Base-by-base conservation (phyloP, 2,888 invertebrate species). In the Caenorhabditis becei region DNA sequence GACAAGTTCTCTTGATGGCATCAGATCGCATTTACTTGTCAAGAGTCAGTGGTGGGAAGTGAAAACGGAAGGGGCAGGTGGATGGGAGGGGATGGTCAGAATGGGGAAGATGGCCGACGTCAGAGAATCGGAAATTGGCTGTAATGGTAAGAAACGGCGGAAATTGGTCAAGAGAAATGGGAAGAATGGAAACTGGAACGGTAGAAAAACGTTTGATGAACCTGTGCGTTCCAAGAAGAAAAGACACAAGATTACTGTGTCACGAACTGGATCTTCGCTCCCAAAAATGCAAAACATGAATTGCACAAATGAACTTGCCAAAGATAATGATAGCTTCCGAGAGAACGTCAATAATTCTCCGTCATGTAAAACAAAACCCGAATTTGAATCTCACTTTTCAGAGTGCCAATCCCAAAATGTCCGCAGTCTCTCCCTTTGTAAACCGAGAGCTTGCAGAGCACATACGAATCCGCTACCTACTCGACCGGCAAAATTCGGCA, bases 401-500 rank as follows among this genome's bases (percentile, higher is more conserved):
- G 44, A 53, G 32, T 20, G 49, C 32, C 62, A 58, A 26, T 53
- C 53, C 10, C 53, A 26, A 24, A 26, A 54, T 26, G 11, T 54
- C n/a, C n/a, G n/a, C n/a, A n/a, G n/a, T n/a, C n/a, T n/a, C n/a
- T n/a, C 54, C 14, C 28, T 1, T 24, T 32, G 71, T 71, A 71
- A 71, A 62, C 71, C 28, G 62, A 63, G 71, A 71, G 54, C 54
- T 35, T 41, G 11, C 20, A 24, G 24, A 14, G 41, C 37, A 41
- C 28, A 63, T 41, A 54, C 41, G 72, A 72, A 58, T 56, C 44
- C 3, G 35, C 35, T 8, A 41, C 59, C 59, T 74, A 74, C 74
- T 74, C 74, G 74, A 74, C 65, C 74, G 74, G 65, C 65, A 65
- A 20, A 65, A 53, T 65, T 65, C n/a, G 26, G 26, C 18, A 20